Evolutionary conservation across 2,797 vertebrate species (phyloP), one percentile per base, ranked within the genome.

Genomic region (Myripristis jacobus): DNA sequence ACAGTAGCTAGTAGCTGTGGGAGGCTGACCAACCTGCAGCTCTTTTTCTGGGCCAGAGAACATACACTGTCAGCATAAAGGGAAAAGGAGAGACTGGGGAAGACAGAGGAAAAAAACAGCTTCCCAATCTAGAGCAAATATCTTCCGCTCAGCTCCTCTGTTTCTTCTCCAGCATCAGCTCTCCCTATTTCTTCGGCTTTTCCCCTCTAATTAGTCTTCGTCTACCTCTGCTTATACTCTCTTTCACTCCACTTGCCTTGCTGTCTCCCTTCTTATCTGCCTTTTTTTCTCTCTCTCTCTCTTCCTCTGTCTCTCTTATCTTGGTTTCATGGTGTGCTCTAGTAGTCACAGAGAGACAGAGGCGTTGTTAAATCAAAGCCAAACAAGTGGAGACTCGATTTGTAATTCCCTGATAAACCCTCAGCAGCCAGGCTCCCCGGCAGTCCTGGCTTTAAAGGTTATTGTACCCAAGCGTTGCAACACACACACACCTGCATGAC

Each of bases 371-470:
- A 62, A 76, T 73, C 71, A 48, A 53, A 80, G 54, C 29, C 66
- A 84, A 82, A 83, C 69, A 87, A 86, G 77, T 77, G 34, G 65
- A 82, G 69, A 72, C 66, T 77, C 44, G 57, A 82, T 72, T 10
- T 50, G 15, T 31, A 44, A 22, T 21, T 46, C 22, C 48, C 25
- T 72, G 58, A 82, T 82, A 67, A 75, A 84, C 29, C 53, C 74
- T 73, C 24, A 6, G 41, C 63, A 29, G 44, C 52, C 41, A 12
- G 3, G 19, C 79, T 76, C 61, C 60, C 55, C 52, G n/a, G 68
- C 27, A 73, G 54, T 22, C 48, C 61, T 18, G 13, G 52, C 63
- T 73, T 79, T 22, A 38, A 52, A 84, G 73, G 53, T 75, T 85
- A 81, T 83, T 75, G 58, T 79, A 81, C 61, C 12, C 66, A 68